Evolutionary conservation across 2,797 vertebrate species (phyloP).

Genomic region (Phoeniculus purpureus): DNA sequence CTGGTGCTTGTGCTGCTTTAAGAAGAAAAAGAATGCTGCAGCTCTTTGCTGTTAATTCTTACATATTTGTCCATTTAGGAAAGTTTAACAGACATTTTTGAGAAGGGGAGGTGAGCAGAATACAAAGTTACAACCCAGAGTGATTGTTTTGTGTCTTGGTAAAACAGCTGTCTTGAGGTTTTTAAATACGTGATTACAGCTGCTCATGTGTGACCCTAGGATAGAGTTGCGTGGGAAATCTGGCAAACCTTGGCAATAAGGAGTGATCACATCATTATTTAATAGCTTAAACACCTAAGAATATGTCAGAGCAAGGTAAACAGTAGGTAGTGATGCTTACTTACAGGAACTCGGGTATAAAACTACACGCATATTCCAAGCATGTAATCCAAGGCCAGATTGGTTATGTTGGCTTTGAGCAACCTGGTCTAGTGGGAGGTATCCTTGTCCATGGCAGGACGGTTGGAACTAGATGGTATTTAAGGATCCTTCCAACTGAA

Average conservation of each 20-base stretch:
- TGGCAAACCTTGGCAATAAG: not conserved
- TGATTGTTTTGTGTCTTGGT: not conserved
- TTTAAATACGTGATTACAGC: not conserved
- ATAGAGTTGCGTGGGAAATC: not conserved
- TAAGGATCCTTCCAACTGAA: no score
- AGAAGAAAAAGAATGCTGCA: not conserved
- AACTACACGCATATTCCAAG: not conserved
- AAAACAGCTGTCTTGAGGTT: not conserved
- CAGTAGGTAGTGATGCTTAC: not conserved
- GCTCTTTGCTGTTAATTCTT: not conserved
- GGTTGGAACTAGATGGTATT: no score
- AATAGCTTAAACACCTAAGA: not conserved
- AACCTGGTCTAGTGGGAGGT: no score
- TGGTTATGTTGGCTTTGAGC: no score
- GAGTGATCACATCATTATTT: not conserved
- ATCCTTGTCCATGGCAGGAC: no score
- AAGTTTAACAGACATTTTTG: not conserved
- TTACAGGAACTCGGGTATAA: not conserved
- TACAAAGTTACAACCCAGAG: not conserved
- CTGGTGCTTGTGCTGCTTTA: not conserved
- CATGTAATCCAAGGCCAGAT: not conserved
- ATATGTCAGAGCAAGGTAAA: not conserved
- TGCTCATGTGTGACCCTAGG: not conserved
- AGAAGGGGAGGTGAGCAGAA: not conserved
- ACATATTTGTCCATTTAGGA: not conserved